These are phyloP conservation scores for Cristatella mucedo DNA, from an alignment of 2,888 invertebrate species.

Conservation along the genomic window DNA sequence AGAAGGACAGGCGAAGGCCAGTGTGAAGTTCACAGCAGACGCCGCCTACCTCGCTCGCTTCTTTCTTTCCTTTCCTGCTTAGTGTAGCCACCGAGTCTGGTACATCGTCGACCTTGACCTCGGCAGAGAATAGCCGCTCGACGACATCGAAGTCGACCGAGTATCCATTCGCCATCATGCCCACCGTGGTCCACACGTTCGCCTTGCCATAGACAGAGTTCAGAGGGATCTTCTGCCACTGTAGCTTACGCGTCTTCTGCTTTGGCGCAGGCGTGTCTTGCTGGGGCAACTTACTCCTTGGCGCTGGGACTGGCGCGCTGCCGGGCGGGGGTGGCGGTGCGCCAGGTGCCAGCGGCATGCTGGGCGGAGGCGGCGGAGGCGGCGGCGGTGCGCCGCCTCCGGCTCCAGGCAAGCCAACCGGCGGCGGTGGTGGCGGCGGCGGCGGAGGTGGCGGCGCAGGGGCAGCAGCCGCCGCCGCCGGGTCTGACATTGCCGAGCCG, in stretches of 20 bases:
- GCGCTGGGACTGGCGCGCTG: constrained; percentile 16
- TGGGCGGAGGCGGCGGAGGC: constrained; percentile 23
- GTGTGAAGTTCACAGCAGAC: too few species aligned
- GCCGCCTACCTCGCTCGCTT: too few species aligned
- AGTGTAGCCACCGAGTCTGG: too few species aligned
- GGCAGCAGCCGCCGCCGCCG: constrained; percentile 14
- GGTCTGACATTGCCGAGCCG: background rate
- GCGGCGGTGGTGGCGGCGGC: constrained; percentile 29
- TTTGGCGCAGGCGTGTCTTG: constrained; percentile 72
- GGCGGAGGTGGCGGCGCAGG: constrained; percentile 29
- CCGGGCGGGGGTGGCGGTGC: constrained; percentile 18
- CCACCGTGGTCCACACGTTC: constrained; percentile 70
- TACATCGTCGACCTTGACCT: too few species aligned
- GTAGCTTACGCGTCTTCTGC: constrained; percentile 88
- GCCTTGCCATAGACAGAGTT: constrained; percentile 64
- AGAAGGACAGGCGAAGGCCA: too few species aligned
- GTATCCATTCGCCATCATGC: constrained; percentile 22
- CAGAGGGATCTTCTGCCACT: constrained; percentile 86
- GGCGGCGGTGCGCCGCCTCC: too few species aligned
- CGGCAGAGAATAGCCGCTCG: constrained; percentile 33
- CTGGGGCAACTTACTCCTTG: constrained; percentile 22
- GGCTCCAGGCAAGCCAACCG: constrained; percentile 32
- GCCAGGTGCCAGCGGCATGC: constrained; percentile 18
- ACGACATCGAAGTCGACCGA: constrained; percentile 32
- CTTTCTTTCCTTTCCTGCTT: too few species aligned